A percentile compares a stretch with the other conserved stretches of the same genome.
These are phyloP conservation scores for Polymixis lichenea DNA, from an alignment of 2,888 invertebrate species.

Conservation along the genomic window DNA sequence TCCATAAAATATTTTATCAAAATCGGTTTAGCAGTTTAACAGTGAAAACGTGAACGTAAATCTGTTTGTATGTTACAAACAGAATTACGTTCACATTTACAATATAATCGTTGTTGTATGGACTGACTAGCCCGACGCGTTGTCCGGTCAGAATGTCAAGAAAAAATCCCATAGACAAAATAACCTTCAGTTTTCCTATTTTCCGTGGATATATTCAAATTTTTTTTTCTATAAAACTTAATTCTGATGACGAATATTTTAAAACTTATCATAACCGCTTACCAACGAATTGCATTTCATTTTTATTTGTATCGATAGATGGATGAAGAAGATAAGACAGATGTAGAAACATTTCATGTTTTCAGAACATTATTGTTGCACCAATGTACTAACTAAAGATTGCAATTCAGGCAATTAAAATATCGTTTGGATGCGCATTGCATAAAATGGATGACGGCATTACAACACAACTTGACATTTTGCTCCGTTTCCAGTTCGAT, in stretches of 20 bases:
- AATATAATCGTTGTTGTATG: background rate
- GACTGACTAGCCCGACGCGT: background rate
- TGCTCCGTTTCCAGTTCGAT: conserved; percentile 32
- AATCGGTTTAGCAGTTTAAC: background rate
- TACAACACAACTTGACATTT: conserved; percentile 60
- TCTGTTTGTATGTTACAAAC: background rate
- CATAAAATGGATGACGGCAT: conserved; percentile 59
- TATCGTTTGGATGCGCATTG: conserved; percentile 52
- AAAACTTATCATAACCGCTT: too few relatives aligned
- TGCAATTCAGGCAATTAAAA: conserved; percentile 46
- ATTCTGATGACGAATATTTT: too few relatives aligned
- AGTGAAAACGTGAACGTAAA: background rate
- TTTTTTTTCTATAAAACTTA: too few relatives aligned
- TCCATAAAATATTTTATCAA: background rate
- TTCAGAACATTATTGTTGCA: conserved; percentile 20
- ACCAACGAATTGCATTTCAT: background rate
- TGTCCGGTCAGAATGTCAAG: too few relatives aligned
- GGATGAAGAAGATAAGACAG: background rate
- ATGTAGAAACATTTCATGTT: conserved; percentile 13
- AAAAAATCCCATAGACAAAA: too few relatives aligned
- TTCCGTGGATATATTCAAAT: background rate
- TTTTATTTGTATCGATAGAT: background rate
- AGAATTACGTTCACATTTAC: conserved; percentile 5
- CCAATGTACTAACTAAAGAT: conserved; percentile 32
- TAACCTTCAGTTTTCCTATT: too few relatives aligned